Percentiles rank a stretch among this genome's conserved stretches.
Conservation (phyloP, 2,888 invertebrate genomes). For the Drosophila flavopinicola region DNA sequence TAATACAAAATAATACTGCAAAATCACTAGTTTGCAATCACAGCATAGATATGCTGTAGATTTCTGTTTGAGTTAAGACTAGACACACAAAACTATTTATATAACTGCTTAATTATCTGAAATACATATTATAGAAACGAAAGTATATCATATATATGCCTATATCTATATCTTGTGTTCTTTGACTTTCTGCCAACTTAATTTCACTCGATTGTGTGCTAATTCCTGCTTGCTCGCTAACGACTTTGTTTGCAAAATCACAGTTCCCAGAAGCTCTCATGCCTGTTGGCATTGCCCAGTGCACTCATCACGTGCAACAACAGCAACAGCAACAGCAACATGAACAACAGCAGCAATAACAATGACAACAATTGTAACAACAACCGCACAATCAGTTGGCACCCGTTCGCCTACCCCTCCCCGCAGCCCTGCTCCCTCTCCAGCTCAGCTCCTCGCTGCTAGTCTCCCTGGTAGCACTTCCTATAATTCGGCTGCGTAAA, state of each 20-base stretch:
- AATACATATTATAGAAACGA: too few species aligned
- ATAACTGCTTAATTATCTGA: too few species aligned
- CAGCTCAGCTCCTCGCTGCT: too few species aligned
- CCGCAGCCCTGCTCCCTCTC: background rate
- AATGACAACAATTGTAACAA: conserved; percentile 73
- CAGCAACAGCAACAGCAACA: conserved; percentile 19
- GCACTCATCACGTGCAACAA: conserved; percentile 59
- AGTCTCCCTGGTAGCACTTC: conserved; percentile 43
- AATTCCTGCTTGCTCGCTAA: conserved; percentile 1
- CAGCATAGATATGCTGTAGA: too few species aligned
- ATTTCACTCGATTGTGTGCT: background rate
- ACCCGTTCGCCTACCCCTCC: conserved; percentile 27
- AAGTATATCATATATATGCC: too few species aligned
- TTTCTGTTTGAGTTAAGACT: too few species aligned
- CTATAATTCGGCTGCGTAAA: conserved; percentile 65
- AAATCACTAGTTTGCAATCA: too few species aligned
- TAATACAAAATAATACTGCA: too few species aligned
- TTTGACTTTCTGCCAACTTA: background rate
- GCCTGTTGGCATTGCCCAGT: conserved; percentile 23
- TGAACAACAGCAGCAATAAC: conserved; percentile 50
- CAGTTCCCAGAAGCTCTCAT: conserved; percentile 23
- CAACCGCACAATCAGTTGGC: conserved; percentile 75
- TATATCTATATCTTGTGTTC: background rate
- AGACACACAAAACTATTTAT: too few species aligned
- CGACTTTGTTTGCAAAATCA: conserved; percentile 50